Evolutionary conservation across 2,888 invertebrate species (phyloP), one percentile per base, ranked within the genome.

Genomic region (Drosophila meridionalis): DNA sequence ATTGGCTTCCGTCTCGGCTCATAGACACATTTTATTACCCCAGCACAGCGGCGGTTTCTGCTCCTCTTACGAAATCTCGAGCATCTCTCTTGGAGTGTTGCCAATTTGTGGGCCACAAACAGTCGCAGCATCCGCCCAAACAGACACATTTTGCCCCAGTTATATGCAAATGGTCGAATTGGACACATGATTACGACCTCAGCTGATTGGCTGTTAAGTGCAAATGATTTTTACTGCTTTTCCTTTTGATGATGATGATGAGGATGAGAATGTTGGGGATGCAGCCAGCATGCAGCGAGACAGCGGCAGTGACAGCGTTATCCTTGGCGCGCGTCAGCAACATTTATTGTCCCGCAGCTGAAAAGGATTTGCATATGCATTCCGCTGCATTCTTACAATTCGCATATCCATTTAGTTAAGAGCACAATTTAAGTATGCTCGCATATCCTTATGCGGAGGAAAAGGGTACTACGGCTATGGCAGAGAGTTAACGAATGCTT

Each of bases 181-280:
- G 58, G 61, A 38, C 76, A 61, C 58, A 67, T 61, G 60, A 73
- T 73, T 60, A 59, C 55, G 52, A 73, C 32, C 61, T 50, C 30
- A 45, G 52, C 69, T 66, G 55, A 78, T 82, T 82, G 83, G 63
- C 87, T 83, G 87, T 75, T 83, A 82, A 87, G 74, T 79, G 72
- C 34, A 76, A 75, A 80, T 70, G 80, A 76, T 56, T 69, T 60
- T 71, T 55, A 66, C 43, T 63, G 70, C 74, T 68, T 48, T n/a
- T 28, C 12, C 28, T 9, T 26, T 34, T 59, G 60, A 56, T 53
- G 53, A n/a, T 68, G 74, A n/a, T 6, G 9, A 55, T 68, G 60
- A 70, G 8, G n/a, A 30, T 48, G 28, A 0, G 5, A n/a, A 38
- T 52, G 38, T 52, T 66, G 60, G 50, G 53, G 60, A 34, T 73